These are phyloP conservation scores for Selenia dentaria DNA, from an alignment of 2,888 invertebrate species.

Conservation along the genomic window DNA sequence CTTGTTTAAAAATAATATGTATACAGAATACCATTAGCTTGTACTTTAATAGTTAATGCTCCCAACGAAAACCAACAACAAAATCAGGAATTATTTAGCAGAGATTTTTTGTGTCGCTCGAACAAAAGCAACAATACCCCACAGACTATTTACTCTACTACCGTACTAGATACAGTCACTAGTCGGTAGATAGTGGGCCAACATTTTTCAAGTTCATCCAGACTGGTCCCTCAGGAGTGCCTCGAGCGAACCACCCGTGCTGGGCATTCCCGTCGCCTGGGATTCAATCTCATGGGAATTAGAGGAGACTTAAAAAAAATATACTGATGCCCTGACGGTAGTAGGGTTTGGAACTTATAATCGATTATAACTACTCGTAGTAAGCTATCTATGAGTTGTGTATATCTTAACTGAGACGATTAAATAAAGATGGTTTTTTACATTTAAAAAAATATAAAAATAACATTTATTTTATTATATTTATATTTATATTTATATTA, in stretches of 20 bases:
- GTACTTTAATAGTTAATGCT: too few species aligned
- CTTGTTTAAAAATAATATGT: too few species aligned
- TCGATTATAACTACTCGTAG: neutral
- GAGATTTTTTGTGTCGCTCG: too few species aligned
- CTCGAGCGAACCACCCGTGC: conserved; percentile 45
- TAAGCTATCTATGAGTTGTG: too few species aligned
- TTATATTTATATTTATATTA: too few species aligned
- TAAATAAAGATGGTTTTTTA: too few species aligned
- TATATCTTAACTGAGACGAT: too few species aligned
- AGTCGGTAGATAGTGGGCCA: conserved; percentile 32
- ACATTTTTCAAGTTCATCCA: conserved; percentile 66
- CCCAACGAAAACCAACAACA: too few species aligned
- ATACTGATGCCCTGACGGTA: conserved; percentile 11
- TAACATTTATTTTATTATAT: too few species aligned
- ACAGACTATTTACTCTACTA: conserved; percentile 8
- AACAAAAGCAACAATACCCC: conserved; percentile 12
- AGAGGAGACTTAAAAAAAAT: conserved; percentile 65
- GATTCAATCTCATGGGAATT: conserved; percentile 84
- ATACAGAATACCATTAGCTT: too few species aligned
- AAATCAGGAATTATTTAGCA: too few species aligned
- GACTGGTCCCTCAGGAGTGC: conserved; percentile 61
- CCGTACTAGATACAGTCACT: conserved; percentile 7
- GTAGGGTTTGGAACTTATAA: conserved; percentile 4
- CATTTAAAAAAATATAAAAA: too few species aligned
- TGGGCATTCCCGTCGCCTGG: conserved; percentile 67